Conservation (phyloP, 2,113 vertebrate genomes). For the Camelus dromedarius region DNA sequence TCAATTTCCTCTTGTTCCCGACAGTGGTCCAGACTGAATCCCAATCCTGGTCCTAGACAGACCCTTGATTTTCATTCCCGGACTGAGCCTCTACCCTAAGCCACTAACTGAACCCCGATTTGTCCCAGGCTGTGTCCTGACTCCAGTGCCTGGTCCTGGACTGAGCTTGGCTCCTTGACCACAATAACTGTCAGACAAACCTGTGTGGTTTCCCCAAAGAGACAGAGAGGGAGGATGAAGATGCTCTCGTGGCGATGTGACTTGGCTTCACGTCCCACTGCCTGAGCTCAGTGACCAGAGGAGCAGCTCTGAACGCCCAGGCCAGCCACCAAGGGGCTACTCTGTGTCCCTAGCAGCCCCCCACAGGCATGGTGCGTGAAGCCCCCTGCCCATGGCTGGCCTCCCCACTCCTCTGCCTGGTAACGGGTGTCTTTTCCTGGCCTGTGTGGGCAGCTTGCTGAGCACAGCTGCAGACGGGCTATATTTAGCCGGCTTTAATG, state of each 20-base stretch:
- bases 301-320: neutral
- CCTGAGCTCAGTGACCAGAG: neutral
- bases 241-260: neutral
- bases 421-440: slow-evolving; percentile 79
- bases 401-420: slow-evolving; percentile 67
- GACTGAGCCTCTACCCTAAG: neutral
- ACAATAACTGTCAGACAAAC: neutral
- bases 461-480: slow-evolving; percentile 82
- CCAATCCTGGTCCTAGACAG: neutral
- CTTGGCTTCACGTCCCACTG: neutral
- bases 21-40: neutral
- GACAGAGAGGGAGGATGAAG: neutral
- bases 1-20: neutral
- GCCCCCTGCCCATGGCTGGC: slow-evolving; percentile 54
- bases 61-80: neutral
- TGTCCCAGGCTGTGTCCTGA: neutral
- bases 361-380: rapidly evolving
- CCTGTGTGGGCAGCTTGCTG: slow-evolving; percentile 80
- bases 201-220: neutral
- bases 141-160: neutral
- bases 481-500: slow-evolving; percentile 83
- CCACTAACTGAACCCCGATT: rapidly evolving
- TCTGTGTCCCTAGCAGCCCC: rapidly evolving
- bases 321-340: neutral
- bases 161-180: neutral